Conservation (phyloP, 1,140 invertebrate genomes). For the Bombus ignitus region DNA sequence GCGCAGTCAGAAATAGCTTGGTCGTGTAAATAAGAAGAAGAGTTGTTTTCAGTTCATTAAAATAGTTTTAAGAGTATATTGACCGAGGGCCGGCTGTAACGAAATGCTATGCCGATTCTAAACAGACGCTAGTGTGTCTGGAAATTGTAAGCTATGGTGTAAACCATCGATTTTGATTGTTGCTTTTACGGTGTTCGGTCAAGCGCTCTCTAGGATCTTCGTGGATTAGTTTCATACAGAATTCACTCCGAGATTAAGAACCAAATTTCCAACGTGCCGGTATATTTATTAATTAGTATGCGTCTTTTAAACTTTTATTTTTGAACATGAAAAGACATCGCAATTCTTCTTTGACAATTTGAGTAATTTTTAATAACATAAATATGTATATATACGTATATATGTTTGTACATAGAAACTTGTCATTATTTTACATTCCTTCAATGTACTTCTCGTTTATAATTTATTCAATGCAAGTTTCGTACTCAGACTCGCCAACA, state of each 20-base stretch:
- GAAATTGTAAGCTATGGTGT: constrained; percentile 37
- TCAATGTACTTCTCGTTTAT: too few species aligned
- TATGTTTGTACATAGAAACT: too few species aligned
- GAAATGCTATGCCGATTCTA: constrained; percentile 39
- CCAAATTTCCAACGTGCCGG: not conserved
- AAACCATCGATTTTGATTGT: constrained; percentile 50
- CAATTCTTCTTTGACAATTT: too few species aligned
- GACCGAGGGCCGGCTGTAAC: constrained; percentile 22
- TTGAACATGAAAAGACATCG: too few species aligned
- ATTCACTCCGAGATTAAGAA: not conserved
- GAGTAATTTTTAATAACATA: too few species aligned
- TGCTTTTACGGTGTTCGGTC: constrained; percentile 34
- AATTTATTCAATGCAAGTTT: too few species aligned
- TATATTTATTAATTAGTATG: not conserved
- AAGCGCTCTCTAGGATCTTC: not conserved
- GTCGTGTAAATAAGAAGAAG: constrained; percentile 18
- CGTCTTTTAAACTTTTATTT: too few species aligned
- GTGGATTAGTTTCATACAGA: not conserved
- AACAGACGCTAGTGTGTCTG: constrained; percentile 34
- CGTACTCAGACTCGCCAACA: too few species aligned
- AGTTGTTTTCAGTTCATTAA: constrained; percentile 44
- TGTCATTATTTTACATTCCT: too few species aligned
- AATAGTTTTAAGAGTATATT: constrained; percentile 30
- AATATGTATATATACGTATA: too few species aligned
- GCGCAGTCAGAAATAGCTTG: not conserved